Conservation (phyloP, 1,140 invertebrate genomes). For the Drosophila kohkoa region DNA sequence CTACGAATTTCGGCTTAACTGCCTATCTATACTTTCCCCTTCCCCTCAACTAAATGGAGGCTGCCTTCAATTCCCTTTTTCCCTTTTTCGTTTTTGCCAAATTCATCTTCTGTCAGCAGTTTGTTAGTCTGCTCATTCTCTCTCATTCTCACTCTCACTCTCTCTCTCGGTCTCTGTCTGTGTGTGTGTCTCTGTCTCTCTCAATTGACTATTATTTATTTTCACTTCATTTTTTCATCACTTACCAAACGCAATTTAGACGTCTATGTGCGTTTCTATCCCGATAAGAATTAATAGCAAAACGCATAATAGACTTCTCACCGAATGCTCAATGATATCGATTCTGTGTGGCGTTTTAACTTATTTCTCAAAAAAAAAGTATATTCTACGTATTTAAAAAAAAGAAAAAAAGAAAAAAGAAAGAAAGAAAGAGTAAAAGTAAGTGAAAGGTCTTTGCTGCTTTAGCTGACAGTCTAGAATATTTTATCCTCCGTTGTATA, state of each 20-base stretch:
- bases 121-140: constrained; percentile 19
- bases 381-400: too few species aligned
- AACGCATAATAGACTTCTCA: constrained; percentile 23
- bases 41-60: neutral
- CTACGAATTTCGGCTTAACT: constrained; percentile 1
- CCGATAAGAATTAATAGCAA: constrained; percentile 58
- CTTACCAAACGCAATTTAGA: constrained; percentile 61
- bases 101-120: constrained; percentile 31
- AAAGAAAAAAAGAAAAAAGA: too few species aligned
- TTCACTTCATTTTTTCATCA: constrained; percentile 48
- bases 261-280: constrained; percentile 55
- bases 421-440: too few species aligned
- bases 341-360: neutral
- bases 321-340: constrained; percentile 6
- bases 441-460: too few species aligned
- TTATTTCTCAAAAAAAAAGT: too few species aligned
- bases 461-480: too few species aligned
- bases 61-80: neutral
- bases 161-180: neutral
- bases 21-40: constrained; percentile 2
- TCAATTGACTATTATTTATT: constrained; percentile 48
- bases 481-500: too few species aligned
- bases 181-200: constrained; percentile 10
- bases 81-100: constrained; percentile 1
- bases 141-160: too few species aligned